Conservation (phyloP, 35 echinoderm and acorn worm genomes). For the Ophiothrix spiculata region DNA sequence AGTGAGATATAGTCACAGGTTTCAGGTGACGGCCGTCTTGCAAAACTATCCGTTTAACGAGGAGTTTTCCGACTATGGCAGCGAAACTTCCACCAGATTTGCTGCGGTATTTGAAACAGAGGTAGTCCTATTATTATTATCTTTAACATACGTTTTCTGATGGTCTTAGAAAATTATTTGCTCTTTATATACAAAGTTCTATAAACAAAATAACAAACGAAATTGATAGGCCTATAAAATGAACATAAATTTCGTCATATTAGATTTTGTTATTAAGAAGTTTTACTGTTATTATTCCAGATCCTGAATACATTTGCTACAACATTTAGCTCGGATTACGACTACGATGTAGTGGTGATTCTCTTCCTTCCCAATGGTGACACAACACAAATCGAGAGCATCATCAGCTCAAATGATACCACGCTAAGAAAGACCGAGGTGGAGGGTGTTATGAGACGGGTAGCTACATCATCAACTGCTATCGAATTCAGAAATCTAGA, state of each 20-base stretch:
- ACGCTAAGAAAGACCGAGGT: neutral
- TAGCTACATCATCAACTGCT: too few relatives aligned
- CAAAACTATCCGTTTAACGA: neutral
- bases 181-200: too few relatives aligned
- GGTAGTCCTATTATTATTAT: too few relatives aligned
- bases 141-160: too few relatives aligned
- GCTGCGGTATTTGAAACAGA: neutral
- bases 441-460: neutral
- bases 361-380: neutral
- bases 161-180: too few relatives aligned
- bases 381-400: neutral
- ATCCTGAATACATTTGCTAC: too few relatives aligned
- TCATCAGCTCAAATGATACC: neutral
- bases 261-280: too few relatives aligned
- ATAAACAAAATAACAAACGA: too few relatives aligned
- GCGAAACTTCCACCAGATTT: neutral
- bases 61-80: neutral
- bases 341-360: neutral
- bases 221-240: too few relatives aligned
- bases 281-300: too few relatives aligned
- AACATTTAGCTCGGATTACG: neutral
- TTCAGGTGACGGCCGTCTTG: neutral
- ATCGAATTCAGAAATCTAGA: too few relatives aligned
- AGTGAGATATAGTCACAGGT: neutral
- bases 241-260: too few relatives aligned